Evolutionary conservation across 1,140 invertebrate species (phyloP), one percentile per base, ranked within the genome.

Genomic region (Solenopsis fugax): DNA sequence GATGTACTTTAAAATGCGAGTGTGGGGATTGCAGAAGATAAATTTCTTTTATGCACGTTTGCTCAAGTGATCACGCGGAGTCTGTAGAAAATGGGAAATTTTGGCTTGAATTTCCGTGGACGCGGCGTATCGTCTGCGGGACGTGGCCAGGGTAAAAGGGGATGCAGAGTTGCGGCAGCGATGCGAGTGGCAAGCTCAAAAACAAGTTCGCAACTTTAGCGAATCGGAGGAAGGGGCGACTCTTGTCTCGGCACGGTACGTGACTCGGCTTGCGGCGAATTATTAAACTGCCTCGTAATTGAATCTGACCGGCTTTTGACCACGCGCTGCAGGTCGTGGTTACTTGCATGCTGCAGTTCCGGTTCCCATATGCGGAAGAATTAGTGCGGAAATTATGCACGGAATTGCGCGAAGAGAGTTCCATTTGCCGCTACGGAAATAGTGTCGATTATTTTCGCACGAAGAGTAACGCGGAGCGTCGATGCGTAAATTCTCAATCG

Each of bases 251-350:
- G 82, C n/a, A 41, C 75, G 34, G 54, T 89, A 92, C 89, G 90
- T 89, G 88, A 91, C 91, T 92, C 85, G 87, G 85, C 80, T 88
- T 56, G 62, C 62, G 88, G 72, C 87, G 88, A 89, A 93, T 93
- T 92, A 93, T 93, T 93, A 93, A 93, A 91, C 89, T 86, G 82
- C 67, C 48, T 85, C 75, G 90, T 93, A 93, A 93, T 93, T 91
- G 92, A 93, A 93, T 93, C 88, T 89, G 90, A 91, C 89, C 86
- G 85, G 88, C 88, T 91, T 92, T 92, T 87, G 91, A 88, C 89
- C 90, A 91, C 90, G 90, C 60, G 85, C 54, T 78, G 52, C 52
- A 16, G 76, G 71, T 56, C 45, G 72, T 58, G 84, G 62, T 71
- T 82, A 62, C 41, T 78, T 34, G 56, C 45, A 10, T 65, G 64